phyloP scores from a whole-genome alignment of 1,140 invertebrate genomes.

The Neodiprion pinetum region DNA sequence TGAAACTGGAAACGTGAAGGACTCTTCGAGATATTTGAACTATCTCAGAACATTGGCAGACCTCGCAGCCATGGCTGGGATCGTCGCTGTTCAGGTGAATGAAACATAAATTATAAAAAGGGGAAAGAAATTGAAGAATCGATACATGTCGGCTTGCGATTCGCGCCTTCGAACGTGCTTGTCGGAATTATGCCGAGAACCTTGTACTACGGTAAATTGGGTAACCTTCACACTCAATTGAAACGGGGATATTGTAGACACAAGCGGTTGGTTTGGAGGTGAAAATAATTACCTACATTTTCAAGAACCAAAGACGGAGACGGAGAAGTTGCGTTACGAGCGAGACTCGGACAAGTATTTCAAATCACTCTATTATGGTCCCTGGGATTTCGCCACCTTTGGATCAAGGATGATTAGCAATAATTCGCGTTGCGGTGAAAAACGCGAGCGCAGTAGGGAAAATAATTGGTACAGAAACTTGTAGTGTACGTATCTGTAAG shows the following conservation, averaged over 20 bases:
- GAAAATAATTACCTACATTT: neutral
- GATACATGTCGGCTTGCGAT: too few species aligned
- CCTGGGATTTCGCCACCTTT: neutral
- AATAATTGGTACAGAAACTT: too few species aligned
- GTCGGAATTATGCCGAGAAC: constrained; percentile 18
- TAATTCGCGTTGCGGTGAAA: neutral
- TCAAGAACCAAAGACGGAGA: neutral
- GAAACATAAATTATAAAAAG: neutral
- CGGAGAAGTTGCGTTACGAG: neutral
- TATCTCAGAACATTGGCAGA: constrained; percentile 48
- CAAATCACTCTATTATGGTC: neutral
- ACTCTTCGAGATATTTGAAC: constrained; percentile 39
- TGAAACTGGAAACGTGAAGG: constrained; percentile 41
- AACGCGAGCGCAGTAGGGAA: neutral
- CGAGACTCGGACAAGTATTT: neutral
- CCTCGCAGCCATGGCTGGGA: constrained; percentile 48
- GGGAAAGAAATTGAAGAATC: neutral
- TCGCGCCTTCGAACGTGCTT: neutral
- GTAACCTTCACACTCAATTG: neutral
- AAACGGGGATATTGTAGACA: constrained; percentile 12
- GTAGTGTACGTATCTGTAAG: too few species aligned
- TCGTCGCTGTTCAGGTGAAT: constrained; percentile 51
- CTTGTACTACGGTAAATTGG: too few species aligned
- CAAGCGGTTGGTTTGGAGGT: neutral
- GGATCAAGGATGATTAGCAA: neutral